phyloP scores from a whole-genome alignment of 1,140 invertebrate species.

The Stenopsyche tienmushanensis region DNA sequence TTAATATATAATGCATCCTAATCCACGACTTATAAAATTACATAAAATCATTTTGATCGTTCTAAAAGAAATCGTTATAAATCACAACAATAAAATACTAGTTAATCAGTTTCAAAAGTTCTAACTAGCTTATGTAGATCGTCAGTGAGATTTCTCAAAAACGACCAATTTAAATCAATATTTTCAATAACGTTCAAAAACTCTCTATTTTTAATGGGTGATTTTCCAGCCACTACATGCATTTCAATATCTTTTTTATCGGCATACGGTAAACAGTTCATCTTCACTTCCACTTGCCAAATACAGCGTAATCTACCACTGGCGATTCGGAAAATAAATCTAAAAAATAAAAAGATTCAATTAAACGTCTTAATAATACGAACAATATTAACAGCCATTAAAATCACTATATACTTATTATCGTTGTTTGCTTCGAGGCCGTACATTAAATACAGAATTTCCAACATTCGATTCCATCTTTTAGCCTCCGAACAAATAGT shows the following conservation, averaged over 20 bases:
- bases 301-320: constrained; percentile 12
- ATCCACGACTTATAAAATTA: too few species aligned
- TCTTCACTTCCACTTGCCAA: constrained; percentile 10
- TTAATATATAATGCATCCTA: too few species aligned
- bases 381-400: neutral
- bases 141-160: constrained; percentile 13
- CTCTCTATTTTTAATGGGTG: neutral
- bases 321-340: constrained; percentile 7
- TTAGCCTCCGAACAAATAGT: constrained; percentile 7
- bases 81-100: too few species aligned
- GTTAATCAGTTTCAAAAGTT: too few species aligned
- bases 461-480: constrained; percentile 11
- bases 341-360: constrained; percentile 9
- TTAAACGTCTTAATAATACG: neutral
- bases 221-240: neutral
- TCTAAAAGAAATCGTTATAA: too few species aligned
- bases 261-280: constrained; percentile 5
- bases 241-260: neutral
- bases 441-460: constrained; percentile 22
- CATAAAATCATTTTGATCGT: too few species aligned
- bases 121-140: neutral
- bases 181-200: constrained; percentile 1
- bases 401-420: neutral
- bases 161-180: constrained; percentile 9
- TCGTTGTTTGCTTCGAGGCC: too few species aligned